Evolutionary conservation across 2,797 vertebrate genomes (phyloP).

Genomic region (Allobates femoralis): DNA sequence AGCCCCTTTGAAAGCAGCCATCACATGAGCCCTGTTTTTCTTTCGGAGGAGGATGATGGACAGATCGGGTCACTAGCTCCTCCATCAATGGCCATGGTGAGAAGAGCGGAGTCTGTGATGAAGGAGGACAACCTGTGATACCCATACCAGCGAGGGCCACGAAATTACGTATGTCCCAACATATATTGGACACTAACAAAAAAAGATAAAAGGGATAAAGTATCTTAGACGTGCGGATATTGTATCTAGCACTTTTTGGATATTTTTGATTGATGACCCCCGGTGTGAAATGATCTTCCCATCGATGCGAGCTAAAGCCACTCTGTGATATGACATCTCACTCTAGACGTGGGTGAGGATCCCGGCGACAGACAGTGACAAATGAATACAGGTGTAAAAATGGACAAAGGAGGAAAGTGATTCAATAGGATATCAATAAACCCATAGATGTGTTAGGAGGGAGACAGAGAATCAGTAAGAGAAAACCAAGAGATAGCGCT

Average conservation of each 20-base stretch:
- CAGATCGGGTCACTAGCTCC: too few relatives aligned
- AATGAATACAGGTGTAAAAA: conserved; percentile 48
- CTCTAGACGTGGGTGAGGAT: neutral
- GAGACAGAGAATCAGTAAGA: conserved; percentile 42
- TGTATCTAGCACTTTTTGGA: neutral
- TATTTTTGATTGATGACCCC: conserved; percentile 1
- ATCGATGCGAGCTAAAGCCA: neutral
- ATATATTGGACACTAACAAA: too few relatives aligned
- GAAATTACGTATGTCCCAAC: too few relatives aligned
- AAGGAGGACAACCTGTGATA: too few relatives aligned
- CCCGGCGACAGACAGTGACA: conserved; percentile 27
- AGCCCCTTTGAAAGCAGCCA: too few relatives aligned
- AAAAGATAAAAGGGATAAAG: too few relatives aligned
- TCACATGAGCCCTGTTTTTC: too few relatives aligned
- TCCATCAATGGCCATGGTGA: too few relatives aligned
- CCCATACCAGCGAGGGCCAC: too few relatives aligned
- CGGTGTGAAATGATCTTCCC: neutral
- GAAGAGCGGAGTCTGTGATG: too few relatives aligned
- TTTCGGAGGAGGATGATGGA: too few relatives aligned
- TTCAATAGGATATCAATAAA: conserved; percentile 56
- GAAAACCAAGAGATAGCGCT: conserved; percentile 5
- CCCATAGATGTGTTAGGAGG: conserved; percentile 30
- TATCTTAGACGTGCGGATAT: neutral
- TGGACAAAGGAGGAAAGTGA: conserved; percentile 39
- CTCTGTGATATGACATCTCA: conserved; percentile 8